These are phyloP conservation scores for Drosophila kanapiae DNA, from an alignment of 1,140 invertebrate species.

Conservation along the genomic window DNA sequence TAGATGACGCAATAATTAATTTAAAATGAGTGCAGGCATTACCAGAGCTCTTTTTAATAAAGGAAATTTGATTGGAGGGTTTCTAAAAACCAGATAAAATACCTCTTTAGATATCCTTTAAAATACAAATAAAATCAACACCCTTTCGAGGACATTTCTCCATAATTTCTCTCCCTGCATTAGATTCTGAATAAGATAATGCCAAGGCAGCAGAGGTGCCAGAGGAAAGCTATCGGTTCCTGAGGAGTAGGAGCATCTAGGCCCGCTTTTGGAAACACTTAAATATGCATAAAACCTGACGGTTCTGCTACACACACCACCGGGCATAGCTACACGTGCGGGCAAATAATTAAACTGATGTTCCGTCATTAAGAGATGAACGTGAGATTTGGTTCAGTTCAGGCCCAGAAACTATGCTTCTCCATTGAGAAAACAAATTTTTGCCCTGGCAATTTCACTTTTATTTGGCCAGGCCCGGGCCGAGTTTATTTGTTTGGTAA, in stretches of 20 bases:
- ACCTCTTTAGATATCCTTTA: neutral
- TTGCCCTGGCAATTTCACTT: constrained; percentile 66
- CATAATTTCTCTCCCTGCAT: neutral
- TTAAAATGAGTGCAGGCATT: too few species aligned
- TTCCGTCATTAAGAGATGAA: constrained; percentile 76
- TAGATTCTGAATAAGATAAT: neutral
- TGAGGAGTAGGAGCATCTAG: neutral
- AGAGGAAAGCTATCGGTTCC: neutral
- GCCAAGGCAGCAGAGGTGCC: neutral
- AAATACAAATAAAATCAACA: neutral
- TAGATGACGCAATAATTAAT: rapidly evolving
- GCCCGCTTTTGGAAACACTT: constrained; percentile 21
- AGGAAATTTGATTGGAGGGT: rapidly evolving
- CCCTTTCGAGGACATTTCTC: neutral
- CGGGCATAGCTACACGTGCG: constrained; percentile 61
- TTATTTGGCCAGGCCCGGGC: constrained; percentile 64
- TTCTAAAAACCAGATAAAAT: too few species aligned
- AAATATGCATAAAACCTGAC: constrained; percentile 30
- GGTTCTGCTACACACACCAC: constrained; percentile 10
- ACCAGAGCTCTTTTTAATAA: too few species aligned
- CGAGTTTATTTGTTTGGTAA: constrained; percentile 49
- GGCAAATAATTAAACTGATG: constrained; percentile 63
- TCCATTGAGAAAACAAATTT: constrained; percentile 46
- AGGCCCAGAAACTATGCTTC: constrained; percentile 12
- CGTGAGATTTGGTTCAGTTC: constrained; percentile 69